phyloP scores from a whole-genome alignment of 2,797 vertebrate genomes.

The Hoplostethus atlanticus region DNA sequence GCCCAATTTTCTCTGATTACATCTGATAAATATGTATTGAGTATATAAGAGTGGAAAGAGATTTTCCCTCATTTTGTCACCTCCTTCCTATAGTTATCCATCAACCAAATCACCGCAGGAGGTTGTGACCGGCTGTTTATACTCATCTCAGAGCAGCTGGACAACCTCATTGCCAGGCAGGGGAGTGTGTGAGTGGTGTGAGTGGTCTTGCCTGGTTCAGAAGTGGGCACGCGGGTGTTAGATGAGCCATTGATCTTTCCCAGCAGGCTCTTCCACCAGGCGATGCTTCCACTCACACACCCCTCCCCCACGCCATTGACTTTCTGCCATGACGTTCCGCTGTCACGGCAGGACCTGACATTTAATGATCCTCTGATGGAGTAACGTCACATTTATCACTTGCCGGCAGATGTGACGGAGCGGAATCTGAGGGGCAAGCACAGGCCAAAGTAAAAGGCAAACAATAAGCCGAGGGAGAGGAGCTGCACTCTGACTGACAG shows the following conservation, averaged over 20 bases:
- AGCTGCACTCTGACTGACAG: conserved; percentile 77
- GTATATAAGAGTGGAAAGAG: conserved; percentile 2
- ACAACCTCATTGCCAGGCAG: conserved; percentile 72
- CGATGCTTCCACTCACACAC: conserved; percentile 51
- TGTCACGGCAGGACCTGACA: conserved; percentile 88
- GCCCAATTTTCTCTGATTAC: background rate
- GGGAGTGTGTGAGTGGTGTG: conserved; percentile 52
- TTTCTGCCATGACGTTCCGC: conserved; percentile 89
- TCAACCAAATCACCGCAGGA: conserved; percentile 66
- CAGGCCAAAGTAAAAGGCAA: conserved; percentile 77
- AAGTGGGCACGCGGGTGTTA: conserved; percentile 76
- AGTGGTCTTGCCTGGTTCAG: conserved; percentile 68
- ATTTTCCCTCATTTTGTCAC: conserved; percentile 33
- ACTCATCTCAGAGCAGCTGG: conserved; percentile 72
- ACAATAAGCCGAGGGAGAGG: conserved; percentile 66
- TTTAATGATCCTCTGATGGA: conserved; percentile 92
- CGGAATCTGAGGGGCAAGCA: conserved; percentile 82
- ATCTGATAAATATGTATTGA: background rate
- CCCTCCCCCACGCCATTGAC: conserved; percentile 84
- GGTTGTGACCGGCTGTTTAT: conserved; percentile 57
- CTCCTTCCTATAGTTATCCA: conserved; percentile 41
- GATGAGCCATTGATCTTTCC: conserved; percentile 90
- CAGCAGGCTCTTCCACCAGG: conserved; percentile 80
- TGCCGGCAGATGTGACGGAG: conserved; percentile 85
- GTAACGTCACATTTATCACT: conserved; percentile 90